phyloP scores from a whole-genome alignment of 2,797 vertebrate species.

The Neosilurus mollespiculum region DNA sequence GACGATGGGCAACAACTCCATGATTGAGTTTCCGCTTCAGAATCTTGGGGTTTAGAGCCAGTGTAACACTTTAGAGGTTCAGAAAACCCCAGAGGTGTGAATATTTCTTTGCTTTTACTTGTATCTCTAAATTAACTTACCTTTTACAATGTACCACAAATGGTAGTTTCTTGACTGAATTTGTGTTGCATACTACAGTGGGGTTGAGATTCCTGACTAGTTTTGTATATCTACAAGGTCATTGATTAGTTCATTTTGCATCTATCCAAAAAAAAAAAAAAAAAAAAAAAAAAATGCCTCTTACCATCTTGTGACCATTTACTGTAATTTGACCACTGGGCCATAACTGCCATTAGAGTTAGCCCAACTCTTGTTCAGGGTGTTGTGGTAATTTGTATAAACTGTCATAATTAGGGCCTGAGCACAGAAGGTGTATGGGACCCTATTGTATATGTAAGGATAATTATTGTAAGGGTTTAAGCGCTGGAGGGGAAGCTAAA shows the following conservation, averaged over 20 bases:
- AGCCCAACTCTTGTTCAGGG: too few relatives aligned
- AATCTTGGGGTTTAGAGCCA: too few relatives aligned
- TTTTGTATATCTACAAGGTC: neutral
- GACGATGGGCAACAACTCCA: too few relatives aligned
- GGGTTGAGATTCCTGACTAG: neutral
- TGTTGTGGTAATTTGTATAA: neutral
- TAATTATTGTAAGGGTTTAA: too few relatives aligned
- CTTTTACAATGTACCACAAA: neutral
- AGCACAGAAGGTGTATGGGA: too few relatives aligned
- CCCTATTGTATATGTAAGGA: too few relatives aligned
- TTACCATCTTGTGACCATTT: neutral
- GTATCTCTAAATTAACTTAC: too few relatives aligned
- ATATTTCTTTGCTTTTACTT: too few relatives aligned
- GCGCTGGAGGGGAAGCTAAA: too few relatives aligned
- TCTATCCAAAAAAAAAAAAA: neutral
- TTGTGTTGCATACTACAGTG: neutral
- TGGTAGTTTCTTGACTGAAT: neutral
- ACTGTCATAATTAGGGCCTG: neutral
- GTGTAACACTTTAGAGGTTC: too few relatives aligned
- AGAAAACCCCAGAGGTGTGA: too few relatives aligned
- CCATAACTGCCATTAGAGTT: neutral
- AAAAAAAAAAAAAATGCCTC: neutral
- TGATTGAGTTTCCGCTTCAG: too few relatives aligned
- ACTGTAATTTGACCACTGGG: neutral
- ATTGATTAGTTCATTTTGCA: neutral